Base-by-base conservation (phyloP, 2,888 invertebrate genomes). In the Brassicogethes aeneus region DNA sequence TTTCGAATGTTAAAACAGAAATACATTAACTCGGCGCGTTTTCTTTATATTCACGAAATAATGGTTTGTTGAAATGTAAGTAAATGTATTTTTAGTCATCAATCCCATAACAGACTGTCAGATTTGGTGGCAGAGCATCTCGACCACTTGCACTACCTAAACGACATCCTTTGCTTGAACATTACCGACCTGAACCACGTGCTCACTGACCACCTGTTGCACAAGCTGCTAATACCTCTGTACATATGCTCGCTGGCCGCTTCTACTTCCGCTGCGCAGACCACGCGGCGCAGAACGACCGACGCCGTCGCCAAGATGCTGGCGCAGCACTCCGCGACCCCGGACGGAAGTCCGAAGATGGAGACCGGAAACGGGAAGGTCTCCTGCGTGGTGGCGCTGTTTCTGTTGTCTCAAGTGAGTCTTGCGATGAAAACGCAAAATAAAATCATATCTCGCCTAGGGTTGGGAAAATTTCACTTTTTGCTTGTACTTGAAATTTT, bases 101-200 rank as follows among this genome's bases (percentile, higher is more conserved):
- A 89, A 70, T 90, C 90, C 14, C 85, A 91, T 61, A 87, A 88
- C 57, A 81, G 90, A 57, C 73, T 99, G 36, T 83, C 93, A 8
- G 95, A 95, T 69, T 70, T 97, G 48, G 94, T 97, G 2, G 96
- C 95, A 0, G 96, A 96, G 69, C 96, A 97, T 67, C 71, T 97
- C 50, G 97, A 99, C 69, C 94, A 97, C 65, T 75, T 97, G 10
- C 96, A 97, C 69, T 97, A 97, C 66, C 74, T 97, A 41, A 97
- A 96, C 63, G 97, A 97, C 63, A 97, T 97, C 55, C 76, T 99
- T 14, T 83, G 89, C 59, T 75, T 97, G 42, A 84, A 91, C 64
- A 94, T 96, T 54, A 83, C 86, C 38, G 89, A 91, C 60, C 73
- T 97, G 40, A 97, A 96, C 68, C 87, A 90, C 56, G 93, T 96